Conservation (phyloP, 92 coral and sea anemone species). For the Phenganax stokvisi region DNA sequence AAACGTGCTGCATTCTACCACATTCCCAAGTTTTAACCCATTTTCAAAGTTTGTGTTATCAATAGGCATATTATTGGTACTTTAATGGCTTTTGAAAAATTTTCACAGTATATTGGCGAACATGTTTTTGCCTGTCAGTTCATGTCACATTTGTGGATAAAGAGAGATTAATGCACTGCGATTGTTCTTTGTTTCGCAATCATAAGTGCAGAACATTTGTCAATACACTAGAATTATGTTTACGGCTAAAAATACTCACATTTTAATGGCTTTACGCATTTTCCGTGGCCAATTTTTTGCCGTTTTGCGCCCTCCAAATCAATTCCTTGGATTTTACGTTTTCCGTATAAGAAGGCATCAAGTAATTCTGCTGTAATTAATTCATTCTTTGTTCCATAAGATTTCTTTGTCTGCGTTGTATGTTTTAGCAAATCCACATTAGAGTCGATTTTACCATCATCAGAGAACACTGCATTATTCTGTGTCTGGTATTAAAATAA, state of each 20-base stretch:
- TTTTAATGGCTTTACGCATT: constrained; percentile 8
- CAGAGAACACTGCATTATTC: background rate
- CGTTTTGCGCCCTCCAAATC: constrained; percentile 36
- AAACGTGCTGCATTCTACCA: background rate
- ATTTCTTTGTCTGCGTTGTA: constrained; percentile 6
- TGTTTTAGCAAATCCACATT: background rate
- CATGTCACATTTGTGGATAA: constrained; percentile 1
- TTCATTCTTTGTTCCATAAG: constrained; percentile 1
- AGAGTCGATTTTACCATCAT: background rate
- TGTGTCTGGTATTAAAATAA: constrained; percentile 6
- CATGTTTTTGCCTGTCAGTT: constrained; percentile 5
- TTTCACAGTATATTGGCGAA: background rate
- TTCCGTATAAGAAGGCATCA: constrained; percentile 31
- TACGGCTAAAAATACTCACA: background rate
- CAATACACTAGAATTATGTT: constrained; percentile 18
- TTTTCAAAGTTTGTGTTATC: background rate
- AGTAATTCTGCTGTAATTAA: constrained; percentile 22
- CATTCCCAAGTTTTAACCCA: background rate
- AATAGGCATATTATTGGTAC: no score
- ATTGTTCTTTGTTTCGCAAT: constrained; percentile 19
- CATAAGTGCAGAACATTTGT: constrained; percentile 30
- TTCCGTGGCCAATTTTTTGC: constrained; percentile 17
- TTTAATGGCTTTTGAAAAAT: no score
- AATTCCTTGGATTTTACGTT: constrained; percentile 29
- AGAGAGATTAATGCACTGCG: background rate